Conservation (phyloP, 2,797 vertebrate genomes). For the Eurystomus glaucurus region DNA sequence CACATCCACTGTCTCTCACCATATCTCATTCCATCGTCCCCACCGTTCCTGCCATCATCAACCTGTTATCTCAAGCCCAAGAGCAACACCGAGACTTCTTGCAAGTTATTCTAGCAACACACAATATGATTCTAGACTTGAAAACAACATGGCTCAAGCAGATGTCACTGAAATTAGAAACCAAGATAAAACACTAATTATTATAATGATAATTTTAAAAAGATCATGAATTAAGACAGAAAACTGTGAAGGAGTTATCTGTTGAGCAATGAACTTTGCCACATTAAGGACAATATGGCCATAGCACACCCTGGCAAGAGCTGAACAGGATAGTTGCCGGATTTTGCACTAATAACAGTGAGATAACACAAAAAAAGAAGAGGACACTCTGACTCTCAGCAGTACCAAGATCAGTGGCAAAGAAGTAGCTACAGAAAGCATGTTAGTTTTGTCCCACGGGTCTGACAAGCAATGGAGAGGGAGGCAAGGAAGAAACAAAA, state of each 20-base stretch:
- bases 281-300: not conserved
- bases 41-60: not conserved
- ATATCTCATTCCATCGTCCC: not conserved
- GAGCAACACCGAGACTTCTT: not conserved
- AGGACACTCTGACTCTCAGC: rapidly evolving
- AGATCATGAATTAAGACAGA: not conserved
- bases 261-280: not conserved
- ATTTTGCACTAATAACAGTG: not conserved
- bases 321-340: not conserved
- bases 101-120: not conserved
- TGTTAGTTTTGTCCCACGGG: not conserved
- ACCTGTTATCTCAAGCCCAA: not conserved
- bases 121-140: not conserved
- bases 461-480: not conserved
- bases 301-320: not conserved
- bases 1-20: not conserved
- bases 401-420: not conserved
- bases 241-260: not conserved
- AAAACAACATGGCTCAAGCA: not conserved
- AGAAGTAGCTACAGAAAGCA: not conserved
- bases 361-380: not conserved
- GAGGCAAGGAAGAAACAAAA: not conserved
- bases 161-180: not conserved
- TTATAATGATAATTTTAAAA: not conserved
- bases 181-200: not conserved